Conservation (phyloP, 2,797 vertebrate species). For the Myotis vivesi region DNA sequence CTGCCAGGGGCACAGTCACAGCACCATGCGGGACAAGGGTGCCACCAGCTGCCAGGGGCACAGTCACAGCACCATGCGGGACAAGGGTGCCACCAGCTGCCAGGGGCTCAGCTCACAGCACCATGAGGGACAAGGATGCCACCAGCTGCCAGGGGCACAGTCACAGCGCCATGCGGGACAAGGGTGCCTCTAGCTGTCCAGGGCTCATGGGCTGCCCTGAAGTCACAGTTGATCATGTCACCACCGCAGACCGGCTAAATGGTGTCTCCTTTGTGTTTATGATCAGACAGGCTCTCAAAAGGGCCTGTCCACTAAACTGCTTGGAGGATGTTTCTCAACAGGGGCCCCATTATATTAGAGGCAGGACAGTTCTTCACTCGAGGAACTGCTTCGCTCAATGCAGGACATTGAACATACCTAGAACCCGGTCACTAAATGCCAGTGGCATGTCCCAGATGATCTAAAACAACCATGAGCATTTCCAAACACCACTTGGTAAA, state of each 20-base stretch:
- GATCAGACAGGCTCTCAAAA: neutral
- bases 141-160: no score
- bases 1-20: neutral
- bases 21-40: neutral
- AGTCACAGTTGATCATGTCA: neutral
- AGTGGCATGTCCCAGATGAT: neutral
- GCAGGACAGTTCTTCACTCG: neutral
- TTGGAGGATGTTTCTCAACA: neutral
- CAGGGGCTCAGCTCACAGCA: neutral
- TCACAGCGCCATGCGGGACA: no score
- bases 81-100: neutral
- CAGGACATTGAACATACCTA: neutral
- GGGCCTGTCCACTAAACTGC: neutral
- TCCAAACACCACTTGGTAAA: neutral
- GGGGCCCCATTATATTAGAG: neutral
- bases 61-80: neutral
- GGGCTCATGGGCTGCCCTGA: neutral
- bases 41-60: neutral
- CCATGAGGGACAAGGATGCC: no score
- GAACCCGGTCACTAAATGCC: neutral
- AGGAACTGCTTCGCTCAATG: neutral
- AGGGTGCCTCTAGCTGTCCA: neutral
- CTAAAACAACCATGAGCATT: neutral
- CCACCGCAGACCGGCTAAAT: neutral
- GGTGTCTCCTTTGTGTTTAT: neutral